A percentile compares a stretch with the other conserved stretches of the same genome.
phyloP scores from a whole-genome alignment of 2,113 vertebrate genomes.

The Centropus unirufus region DNA sequence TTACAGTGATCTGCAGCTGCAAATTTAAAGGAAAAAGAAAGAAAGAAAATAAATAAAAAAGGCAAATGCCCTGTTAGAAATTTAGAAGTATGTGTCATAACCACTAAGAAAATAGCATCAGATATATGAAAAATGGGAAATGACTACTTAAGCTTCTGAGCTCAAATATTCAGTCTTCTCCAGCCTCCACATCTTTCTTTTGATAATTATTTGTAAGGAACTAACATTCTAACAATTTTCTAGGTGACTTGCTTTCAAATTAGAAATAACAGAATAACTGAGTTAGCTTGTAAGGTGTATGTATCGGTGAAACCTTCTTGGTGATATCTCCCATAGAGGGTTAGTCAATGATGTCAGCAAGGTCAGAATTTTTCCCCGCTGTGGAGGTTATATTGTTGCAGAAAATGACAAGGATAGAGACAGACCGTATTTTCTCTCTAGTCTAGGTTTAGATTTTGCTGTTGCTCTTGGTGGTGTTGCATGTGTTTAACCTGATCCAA shows the following conservation, averaged over 20 bases:
- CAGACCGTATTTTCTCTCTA: neutral
- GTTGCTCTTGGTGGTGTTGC: neutral
- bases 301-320: neutral
- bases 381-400: neutral
- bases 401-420: neutral
- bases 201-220: neutral
- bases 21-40: neutral
- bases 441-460: neutral
- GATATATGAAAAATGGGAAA: neutral
- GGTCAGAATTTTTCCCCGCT: neutral
- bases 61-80: neutral
- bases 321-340: neutral
- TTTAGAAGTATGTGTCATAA: neutral
- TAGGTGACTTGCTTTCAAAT: neutral
- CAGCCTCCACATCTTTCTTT: neutral
- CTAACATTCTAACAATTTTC: neutral
- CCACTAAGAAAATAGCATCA: neutral
- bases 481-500: neutral
- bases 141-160: neutral
- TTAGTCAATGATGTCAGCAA: neutral
- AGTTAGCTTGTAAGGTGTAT: neutral
- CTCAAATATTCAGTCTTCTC: neutral
- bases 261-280: neutral
- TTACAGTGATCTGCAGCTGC: conserved; percentile 33
- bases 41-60: conserved; percentile 22